Evolutionary conservation across 2,797 vertebrate species (phyloP).

Genomic region (Manis javanica): DNA sequence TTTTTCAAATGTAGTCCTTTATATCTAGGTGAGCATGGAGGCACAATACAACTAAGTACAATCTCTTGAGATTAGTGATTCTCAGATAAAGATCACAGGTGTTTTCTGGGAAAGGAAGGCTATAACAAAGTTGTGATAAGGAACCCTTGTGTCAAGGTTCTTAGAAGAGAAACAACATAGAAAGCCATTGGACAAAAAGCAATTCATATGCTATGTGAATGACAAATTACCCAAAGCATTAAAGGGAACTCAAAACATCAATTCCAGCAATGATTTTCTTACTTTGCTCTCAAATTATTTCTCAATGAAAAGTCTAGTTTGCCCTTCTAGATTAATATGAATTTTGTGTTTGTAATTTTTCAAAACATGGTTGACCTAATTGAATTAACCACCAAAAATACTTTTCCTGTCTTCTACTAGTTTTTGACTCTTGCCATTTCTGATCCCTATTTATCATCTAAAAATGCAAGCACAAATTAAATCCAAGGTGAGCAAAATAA

Average conservation of each 20-base stretch:
- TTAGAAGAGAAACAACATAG: neutral
- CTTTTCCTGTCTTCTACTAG: neutral
- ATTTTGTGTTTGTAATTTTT: neutral
- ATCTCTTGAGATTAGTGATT: neutral
- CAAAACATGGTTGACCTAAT: neutral
- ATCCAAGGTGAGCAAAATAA: neutral
- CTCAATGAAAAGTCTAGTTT: neutral
- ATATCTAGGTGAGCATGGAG: neutral
- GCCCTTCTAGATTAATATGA: neutral
- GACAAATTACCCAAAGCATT: neutral
- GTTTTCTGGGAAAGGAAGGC: neutral
- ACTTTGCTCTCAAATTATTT: neutral
- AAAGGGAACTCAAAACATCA: neutral
- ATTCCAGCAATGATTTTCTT: neutral
- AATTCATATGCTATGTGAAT: neutral
- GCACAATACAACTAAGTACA: neutral
- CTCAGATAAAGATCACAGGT: neutral
- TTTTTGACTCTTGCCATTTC: neutral
- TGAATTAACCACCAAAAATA: neutral
- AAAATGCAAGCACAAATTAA: neutral
- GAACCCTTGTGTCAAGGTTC: neutral
- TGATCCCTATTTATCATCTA: neutral
- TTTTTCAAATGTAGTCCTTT: neutral
- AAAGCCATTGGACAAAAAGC: neutral
- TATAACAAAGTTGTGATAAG: neutral